Base-by-base conservation (phyloP, 2,888 invertebrate genomes). In the Nematopogon swammerdamellus region DNA sequence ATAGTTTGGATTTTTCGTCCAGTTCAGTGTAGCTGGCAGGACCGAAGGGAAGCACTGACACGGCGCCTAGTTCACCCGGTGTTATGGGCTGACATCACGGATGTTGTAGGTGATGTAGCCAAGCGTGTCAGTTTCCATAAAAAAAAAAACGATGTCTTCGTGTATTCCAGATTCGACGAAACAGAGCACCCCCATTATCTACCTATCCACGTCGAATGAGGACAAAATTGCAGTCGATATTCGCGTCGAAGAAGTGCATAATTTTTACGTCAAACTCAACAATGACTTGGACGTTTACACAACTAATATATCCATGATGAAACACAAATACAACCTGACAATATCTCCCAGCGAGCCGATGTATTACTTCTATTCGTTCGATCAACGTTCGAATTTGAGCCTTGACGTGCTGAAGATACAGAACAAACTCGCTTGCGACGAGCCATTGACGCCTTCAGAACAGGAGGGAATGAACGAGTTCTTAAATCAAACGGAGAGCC, bases 171-270 rank as follows among this genome's bases (percentile, higher is more conserved):
- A n/a, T n/a, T n/a, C n/a, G n/a, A n/a, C n/a, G n/a, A n/a, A n/a
- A n/a, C n/a, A n/a, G n/a, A 79, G 80, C 58, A 81, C 86, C 1
- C 84, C 83, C 30, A 82, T 88, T 14, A 83, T 88, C 1, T 87
- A 85, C 47, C 66, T 89, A n/a, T 87, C 88, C 0, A 87, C 90
- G 0, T 83, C 87, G 1, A 86, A 86, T 6, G 67, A 69, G 0
- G 64, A 62, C 0, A 77, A 82, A 10, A 79, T 88, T 18, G 64
- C 65, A n/a, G 85, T 88, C 47, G 73, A 71, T 1, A 70, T 91
- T n/a, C 61, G 60, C 0, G 83, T 90, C 4, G 74, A 80, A 36
- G 72, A 82, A 0, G 82, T 86, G 1, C 56, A 68, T 6, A 73
- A 88, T 56, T 91, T 92, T 57, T 82, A 76, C 57, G 67, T 84